Percentiles rank a stretch among this genome's conserved stretches.
These are phyloP conservation scores for Drosophila paranaensis DNA, from an alignment of 2,888 invertebrate species.

Conservation along the genomic window DNA sequence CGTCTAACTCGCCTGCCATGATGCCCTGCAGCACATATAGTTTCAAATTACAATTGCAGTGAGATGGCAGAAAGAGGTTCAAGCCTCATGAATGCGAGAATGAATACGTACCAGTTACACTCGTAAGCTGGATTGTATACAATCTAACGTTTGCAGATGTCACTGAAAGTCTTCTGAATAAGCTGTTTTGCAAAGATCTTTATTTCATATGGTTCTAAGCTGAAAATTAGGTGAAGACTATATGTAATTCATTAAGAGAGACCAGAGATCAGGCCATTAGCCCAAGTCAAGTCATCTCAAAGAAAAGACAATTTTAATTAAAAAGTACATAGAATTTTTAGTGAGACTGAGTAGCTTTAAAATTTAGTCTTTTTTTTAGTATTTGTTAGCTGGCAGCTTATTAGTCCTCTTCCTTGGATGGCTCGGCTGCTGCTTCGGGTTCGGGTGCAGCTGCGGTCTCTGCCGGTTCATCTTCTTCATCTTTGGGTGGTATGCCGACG, in stretches of 20 bases:
- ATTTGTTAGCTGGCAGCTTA: background rate
- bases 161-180: background rate
- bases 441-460: background rate
- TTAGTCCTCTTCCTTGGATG: conserved; percentile 36
- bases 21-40: background rate
- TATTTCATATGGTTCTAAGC: too few relatives aligned
- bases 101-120: background rate
- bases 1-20: conserved; percentile 15
- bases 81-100: background rate
- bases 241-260: too few relatives aligned
- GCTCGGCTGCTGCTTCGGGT: conserved; percentile 5
- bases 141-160: background rate
- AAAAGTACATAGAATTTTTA: background rate
- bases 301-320: background rate
- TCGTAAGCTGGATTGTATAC: background rate
- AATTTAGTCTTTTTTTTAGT: background rate
- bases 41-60: background rate
- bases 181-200: too few relatives aligned
- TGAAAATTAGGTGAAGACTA: too few relatives aligned
- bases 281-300: background rate
- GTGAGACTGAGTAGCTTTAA: background rate
- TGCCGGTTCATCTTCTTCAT: background rate
- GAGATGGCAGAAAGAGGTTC: background rate
- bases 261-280: too few relatives aligned
- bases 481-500: conserved; percentile 6